Conservation (phyloP, 1,140 invertebrate genomes). For the Potamilus streckersoni region DNA sequence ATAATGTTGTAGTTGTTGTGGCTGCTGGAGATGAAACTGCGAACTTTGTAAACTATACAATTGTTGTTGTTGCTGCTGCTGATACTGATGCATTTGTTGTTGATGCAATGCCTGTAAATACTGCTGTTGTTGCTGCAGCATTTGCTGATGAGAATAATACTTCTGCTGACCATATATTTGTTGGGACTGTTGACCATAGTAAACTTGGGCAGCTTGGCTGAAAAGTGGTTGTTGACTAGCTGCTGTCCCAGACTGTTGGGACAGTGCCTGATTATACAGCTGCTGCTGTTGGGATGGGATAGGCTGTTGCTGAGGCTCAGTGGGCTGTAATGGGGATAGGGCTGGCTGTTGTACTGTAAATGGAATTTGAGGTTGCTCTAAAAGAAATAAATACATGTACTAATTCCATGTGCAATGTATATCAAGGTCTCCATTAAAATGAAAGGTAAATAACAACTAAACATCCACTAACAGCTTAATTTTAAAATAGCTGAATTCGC, state of each 20-base stretch:
- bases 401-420: too few species aligned
- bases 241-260: constrained; percentile 24
- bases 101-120: constrained; percentile 21
- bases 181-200: constrained; percentile 37
- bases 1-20: constrained; percentile 26
- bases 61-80: constrained; percentile 37
- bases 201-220: constrained; percentile 33
- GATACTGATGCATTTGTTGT: constrained; percentile 23
- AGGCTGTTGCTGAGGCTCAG: background rate
- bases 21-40: constrained; percentile 24
- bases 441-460: too few species aligned
- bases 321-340: constrained; percentile 26
- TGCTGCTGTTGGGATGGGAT: background rate
- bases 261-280: too few species aligned
- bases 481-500: too few species aligned
- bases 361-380: constrained; percentile 11
- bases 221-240: constrained; percentile 34
- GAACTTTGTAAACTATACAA: constrained; percentile 19
- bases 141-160: constrained; percentile 7
- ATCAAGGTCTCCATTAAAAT: too few species aligned
- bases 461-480: too few species aligned
- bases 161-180: too few species aligned
- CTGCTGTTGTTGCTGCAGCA: constrained; percentile 30
- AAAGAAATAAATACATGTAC: too few species aligned
- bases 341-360: constrained; percentile 35